Evolutionary conservation across 2,113 vertebrate species (phyloP).

Genomic region (Macroglossus sobrinus): DNA sequence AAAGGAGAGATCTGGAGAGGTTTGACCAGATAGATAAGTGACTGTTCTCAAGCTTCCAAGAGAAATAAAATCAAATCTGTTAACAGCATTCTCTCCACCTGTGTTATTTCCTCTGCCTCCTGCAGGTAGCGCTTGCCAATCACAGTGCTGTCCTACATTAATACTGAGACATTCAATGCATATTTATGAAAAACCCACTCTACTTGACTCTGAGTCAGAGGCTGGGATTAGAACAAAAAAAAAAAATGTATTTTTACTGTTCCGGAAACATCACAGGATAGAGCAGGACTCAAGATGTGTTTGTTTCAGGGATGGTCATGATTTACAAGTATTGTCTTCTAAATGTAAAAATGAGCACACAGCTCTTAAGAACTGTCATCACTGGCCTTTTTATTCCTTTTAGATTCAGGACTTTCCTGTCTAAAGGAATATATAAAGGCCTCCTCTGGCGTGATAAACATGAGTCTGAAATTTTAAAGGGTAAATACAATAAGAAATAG

Average conservation of each 20-base stretch:
- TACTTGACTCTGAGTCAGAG: neutral
- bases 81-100: neutral
- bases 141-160: neutral
- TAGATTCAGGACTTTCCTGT: neutral
- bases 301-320: neutral
- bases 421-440: neutral
- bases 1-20: neutral
- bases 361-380: neutral
- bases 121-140: constrained; percentile 42
- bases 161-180: neutral
- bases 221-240: constrained; percentile 32
- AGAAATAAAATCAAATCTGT: constrained; percentile 29
- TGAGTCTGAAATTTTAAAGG: neutral
- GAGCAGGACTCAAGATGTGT: neutral
- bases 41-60: neutral
- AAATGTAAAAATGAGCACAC: neutral
- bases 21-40: neutral
- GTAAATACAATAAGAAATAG: neutral
- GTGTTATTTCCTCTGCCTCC: constrained; percentile 7
- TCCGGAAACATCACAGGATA: neutral
- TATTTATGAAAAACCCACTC: constrained; percentile 43
- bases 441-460: neutral
- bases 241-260: neutral
- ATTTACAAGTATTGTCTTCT: neutral
- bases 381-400: neutral